Conservation (phyloP, 2,888 invertebrate species). For the Apodemia zela region DNA sequence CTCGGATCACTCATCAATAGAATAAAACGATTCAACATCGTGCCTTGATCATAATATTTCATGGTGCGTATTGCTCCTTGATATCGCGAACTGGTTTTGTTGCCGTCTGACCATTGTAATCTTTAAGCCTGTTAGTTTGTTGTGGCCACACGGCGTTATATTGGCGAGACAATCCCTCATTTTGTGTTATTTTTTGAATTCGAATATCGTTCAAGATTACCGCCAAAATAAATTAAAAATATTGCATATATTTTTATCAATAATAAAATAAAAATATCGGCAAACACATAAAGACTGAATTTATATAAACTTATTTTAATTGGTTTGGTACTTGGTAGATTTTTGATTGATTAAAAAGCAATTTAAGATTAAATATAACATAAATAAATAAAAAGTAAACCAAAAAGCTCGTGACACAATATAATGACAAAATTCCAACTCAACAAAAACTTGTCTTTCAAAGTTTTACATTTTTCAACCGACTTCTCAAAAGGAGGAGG, state of each 20-base stretch:
- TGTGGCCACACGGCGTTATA: background rate
- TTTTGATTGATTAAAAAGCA: too few species aligned
- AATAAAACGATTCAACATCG: background rate
- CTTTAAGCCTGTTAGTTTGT: slow-evolving; percentile 1
- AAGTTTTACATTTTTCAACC: too few species aligned
- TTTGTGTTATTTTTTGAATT: background rate
- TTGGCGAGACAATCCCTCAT: background rate
- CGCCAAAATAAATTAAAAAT: background rate
- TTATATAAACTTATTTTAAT: too few species aligned
- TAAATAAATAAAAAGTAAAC: too few species aligned
- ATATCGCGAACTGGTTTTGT: slow-evolving; percentile 16
- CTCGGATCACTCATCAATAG: background rate
- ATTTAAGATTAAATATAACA: too few species aligned
- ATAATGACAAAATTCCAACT: too few species aligned
- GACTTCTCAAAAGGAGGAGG: too few species aligned
- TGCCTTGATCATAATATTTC: slow-evolving; percentile 10
- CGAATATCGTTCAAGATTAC: background rate
- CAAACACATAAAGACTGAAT: too few species aligned
- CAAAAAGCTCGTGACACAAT: too few species aligned
- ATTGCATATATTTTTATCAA: background rate
- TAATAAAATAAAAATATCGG: too few species aligned
- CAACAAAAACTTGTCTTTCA: too few species aligned
- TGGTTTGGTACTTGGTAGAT: too few species aligned
- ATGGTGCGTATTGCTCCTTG: slow-evolving; percentile 16
- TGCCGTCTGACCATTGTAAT: slow-evolving; percentile 15